Base-by-base conservation (phyloP, 2,113 vertebrate genomes). In the Sylvicapra grimmia region DNA sequence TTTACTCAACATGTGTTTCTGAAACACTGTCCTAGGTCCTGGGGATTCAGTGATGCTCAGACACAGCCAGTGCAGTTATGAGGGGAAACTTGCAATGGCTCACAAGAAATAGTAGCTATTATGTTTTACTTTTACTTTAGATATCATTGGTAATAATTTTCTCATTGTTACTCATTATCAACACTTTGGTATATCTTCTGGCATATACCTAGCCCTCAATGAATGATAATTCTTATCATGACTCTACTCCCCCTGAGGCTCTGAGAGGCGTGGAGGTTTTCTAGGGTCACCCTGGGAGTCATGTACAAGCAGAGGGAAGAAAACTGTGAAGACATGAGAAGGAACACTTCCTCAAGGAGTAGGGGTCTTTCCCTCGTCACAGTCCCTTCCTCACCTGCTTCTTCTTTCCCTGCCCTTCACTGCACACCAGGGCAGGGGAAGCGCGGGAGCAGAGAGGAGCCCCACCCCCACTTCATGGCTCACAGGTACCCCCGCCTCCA, bases 401-500 rank as follows among this genome's bases (percentile, higher is more conserved):
- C 89, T 96, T 91, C 83, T 68, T 23, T 54, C 54, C 21, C 10
- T 40, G 3, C 31, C 31, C 19, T 36, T 59, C 36, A 61, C 23
- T 3, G 18, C 29, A 14, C 4, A n/a, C 54, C 2, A 8, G 33
- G 84, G 15, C 6, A 29, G 33, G 44, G 51, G 4, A 9, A 5
- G 77, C 16, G 23, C 7, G 27, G 15, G 12, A 36, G 40, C 14
- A 8, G 49, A 63, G 86, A 93, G 84, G 29, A 86, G 44, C 87
- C 82, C 82, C 29, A 27, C 40, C 40, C 53, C 54, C 75, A 49
- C 12, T 51, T 40, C 18, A 3, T 3, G 63, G 93, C 88, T 82
- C 93, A 86, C 33, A 90, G 51, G 33, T 6, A 68, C 85, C 15
- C 10, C 90, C 47, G 1, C 90, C 97, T 80, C 83, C 95, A 25